Evolutionary conservation across 2,113 vertebrate genomes (phyloP).

Genomic region (Oryzias melastigma): DNA sequence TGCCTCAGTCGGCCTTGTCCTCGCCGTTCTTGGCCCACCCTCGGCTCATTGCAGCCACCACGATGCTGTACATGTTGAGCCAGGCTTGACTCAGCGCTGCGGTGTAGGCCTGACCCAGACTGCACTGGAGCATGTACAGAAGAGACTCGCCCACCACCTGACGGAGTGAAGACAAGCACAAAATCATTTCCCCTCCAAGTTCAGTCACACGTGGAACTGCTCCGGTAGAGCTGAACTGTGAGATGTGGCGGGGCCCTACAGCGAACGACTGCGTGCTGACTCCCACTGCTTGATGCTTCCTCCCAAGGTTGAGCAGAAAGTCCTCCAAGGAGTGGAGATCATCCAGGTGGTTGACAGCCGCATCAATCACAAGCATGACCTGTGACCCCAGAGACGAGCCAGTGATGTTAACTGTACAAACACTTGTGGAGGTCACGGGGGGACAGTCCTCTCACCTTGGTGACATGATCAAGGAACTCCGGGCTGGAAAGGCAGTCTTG

Average conservation of each 20-base stretch:
- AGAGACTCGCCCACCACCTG: slow-evolving; percentile 90
- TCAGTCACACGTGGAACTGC: slow-evolving; percentile 7
- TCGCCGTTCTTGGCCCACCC: slow-evolving; percentile 83
- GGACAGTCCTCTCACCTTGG: slow-evolving; percentile 82
- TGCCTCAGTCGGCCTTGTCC: slow-evolving; percentile 74
- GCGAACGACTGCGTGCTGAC: slow-evolving; percentile 89
- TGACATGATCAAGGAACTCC: slow-evolving; percentile 91
- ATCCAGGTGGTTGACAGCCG: slow-evolving; percentile 89
- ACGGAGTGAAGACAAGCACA: slow-evolving; percentile 24
- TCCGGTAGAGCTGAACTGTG: slow-evolving; percentile 8
- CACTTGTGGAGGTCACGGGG: slow-evolving; percentile 1
- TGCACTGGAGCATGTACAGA: slow-evolving; percentile 92
- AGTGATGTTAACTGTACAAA: background rate
- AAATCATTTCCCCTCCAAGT: background rate
- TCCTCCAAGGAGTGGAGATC: slow-evolving; percentile 87
- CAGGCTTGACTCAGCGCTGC: slow-evolving; percentile 84
- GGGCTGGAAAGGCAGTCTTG: slow-evolving; percentile 89
- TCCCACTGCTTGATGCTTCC: slow-evolving; percentile 88
- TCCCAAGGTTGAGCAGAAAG: slow-evolving; percentile 86
- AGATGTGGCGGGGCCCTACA: slow-evolving; percentile 68
- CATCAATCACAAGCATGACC: slow-evolving; percentile 96
- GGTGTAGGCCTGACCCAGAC: slow-evolving; percentile 86
- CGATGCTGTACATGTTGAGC: slow-evolving; percentile 86
- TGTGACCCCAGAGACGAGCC: slow-evolving; percentile 41
- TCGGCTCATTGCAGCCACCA: slow-evolving; percentile 87